Percentiles rank a stretch among this genome's conserved stretches.
Conservation (phyloP, 1,140 invertebrate genomes). For the Atta cephalotes region DNA sequence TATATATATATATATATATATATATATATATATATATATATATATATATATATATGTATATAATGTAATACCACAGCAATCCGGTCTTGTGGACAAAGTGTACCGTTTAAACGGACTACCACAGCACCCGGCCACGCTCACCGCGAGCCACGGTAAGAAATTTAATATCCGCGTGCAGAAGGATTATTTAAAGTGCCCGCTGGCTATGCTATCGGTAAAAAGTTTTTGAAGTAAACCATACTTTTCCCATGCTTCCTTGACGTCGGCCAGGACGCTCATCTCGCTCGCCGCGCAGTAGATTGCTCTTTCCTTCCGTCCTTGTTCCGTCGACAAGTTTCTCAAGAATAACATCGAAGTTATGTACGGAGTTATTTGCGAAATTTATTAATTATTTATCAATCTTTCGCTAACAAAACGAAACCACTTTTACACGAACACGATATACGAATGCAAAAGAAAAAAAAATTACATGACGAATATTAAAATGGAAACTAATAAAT, state of each 20-base stretch:
- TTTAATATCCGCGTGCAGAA: slow-evolving; percentile 62
- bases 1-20: too few relatives aligned
- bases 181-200: slow-evolving; percentile 60
- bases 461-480: not conserved
- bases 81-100: slow-evolving; percentile 51
- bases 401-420: not conserved
- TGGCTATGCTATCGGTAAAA: slow-evolving; percentile 56
- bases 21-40: too few relatives aligned
- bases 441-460: not conserved
- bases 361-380: slow-evolving; percentile 5
- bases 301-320: not conserved
- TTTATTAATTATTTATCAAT: slow-evolving; percentile 39
- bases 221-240: slow-evolving; percentile 61
- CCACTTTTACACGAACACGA: not conserved
- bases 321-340: not conserved
- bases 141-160: slow-evolving; percentile 53
- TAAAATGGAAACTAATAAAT: not conserved
- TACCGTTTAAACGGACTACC: slow-evolving; percentile 53
- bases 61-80: slow-evolving; percentile 38
- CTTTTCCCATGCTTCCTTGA: not conserved
- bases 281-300: not conserved
- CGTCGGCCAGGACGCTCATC: slow-evolving; percentile 38
- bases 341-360: slow-evolving; percentile 26
- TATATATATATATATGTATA: not conserved
- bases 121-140: slow-evolving; percentile 25